Evolutionary conservation across 2,888 invertebrate genomes (phyloP).

Genomic region (Drosophila kuntzei): DNA sequence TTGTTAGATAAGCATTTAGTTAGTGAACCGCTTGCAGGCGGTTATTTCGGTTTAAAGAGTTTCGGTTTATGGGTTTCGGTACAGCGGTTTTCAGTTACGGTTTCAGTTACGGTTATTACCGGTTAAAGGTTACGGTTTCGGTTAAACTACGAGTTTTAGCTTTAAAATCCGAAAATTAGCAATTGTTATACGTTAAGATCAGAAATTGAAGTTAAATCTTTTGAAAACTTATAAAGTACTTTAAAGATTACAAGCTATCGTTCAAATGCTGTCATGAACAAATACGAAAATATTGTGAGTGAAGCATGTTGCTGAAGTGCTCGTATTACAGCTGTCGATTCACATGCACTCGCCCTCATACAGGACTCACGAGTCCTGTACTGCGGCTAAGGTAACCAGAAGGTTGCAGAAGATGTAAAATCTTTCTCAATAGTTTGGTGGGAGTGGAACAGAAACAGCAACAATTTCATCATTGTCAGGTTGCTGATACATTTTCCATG

Average conservation of each 20-base stretch:
- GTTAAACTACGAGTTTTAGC: not conserved
- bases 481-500: conserved; percentile 30
- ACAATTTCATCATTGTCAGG: conserved; percentile 36
- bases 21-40: too few species aligned
- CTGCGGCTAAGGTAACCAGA: not conserved
- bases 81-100: too few species aligned
- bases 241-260: not conserved
- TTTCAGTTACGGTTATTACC: too few species aligned
- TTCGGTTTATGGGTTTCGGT: too few species aligned
- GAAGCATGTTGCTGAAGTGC: not conserved
- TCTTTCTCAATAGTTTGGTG: not conserved
- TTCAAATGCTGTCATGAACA: conserved; percentile 1
- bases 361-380: not conserved
- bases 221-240: not conserved
- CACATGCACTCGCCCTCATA: conserved; percentile 23
- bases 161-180: not conserved
- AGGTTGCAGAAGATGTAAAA: not conserved
- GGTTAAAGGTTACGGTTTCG: too few species aligned
- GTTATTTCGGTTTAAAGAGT: too few species aligned
- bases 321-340: conserved; percentile 35
- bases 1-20: too few species aligned
- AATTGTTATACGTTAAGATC: not conserved
- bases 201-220: not conserved
- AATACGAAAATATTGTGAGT: conserved; percentile 22
- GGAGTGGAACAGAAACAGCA: conserved; percentile 15